phyloP scores from a whole-genome alignment of 2,888 invertebrate species.

The Epsilonema sp. region DNA sequence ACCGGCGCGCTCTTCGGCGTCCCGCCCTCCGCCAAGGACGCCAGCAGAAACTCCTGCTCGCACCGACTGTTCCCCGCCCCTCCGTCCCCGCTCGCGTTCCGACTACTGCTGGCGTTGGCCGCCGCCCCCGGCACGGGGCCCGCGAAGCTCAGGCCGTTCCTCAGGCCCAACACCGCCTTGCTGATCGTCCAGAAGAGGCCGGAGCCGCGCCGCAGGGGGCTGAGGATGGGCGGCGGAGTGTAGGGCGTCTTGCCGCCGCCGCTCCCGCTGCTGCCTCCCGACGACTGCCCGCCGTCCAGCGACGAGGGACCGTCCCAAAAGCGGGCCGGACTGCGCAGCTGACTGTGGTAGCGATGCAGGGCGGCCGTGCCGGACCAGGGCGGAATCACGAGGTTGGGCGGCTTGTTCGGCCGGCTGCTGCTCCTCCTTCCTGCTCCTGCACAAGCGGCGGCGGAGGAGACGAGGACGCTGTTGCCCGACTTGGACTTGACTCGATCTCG shows the following conservation, averaged over 20 bases:
- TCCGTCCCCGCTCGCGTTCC: too few relatives aligned
- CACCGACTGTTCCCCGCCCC: too few relatives aligned
- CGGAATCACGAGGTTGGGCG: background rate
- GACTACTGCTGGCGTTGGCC: too few relatives aligned
- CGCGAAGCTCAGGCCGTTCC: too few relatives aligned
- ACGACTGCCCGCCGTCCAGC: background rate
- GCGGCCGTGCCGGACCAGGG: background rate
- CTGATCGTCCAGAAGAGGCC: conserved; percentile 50
- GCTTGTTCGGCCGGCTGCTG: too few relatives aligned
- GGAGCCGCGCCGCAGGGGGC: conserved; percentile 67
- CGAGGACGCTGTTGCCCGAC: too few relatives aligned
- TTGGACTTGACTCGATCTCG: background rate
- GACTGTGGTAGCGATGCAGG: background rate
- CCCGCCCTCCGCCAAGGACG: background rate
- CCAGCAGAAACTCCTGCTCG: too few relatives aligned
- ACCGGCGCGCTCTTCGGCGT: conserved; percentile 28
- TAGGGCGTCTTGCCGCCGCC: conserved; percentile 42
- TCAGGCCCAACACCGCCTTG: background rate
- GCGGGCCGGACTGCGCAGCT: conserved; percentile 20
- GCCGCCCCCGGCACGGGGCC: too few relatives aligned
- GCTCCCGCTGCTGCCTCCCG: conserved; percentile 6
- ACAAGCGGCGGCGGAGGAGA: too few relatives aligned
- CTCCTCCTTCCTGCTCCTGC: too few relatives aligned
- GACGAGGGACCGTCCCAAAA: conserved; percentile 16
- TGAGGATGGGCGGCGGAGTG: conserved; percentile 80